A percentile compares a stretch with the other conserved stretches of the same genome.
These are phyloP conservation scores for Paratilapia polleni DNA, from an alignment of 2,113 vertebrate genomes.

Conservation along the genomic window DNA sequence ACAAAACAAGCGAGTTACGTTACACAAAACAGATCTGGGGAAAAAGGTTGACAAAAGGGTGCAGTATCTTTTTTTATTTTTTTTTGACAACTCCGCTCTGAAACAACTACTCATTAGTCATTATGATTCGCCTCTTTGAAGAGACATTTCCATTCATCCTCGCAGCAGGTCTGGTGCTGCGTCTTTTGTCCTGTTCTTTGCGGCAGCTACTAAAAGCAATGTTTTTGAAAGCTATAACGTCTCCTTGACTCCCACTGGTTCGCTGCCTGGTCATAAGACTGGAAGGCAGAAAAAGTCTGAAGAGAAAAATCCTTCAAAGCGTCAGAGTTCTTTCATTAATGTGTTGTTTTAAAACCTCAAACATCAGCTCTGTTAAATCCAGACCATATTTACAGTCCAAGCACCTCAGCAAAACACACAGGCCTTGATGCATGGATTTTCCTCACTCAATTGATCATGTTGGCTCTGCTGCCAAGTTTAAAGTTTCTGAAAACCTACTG, in stretches of 20 bases:
- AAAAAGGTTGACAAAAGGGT: constrained; percentile 48
- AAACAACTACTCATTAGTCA: constrained; percentile 29
- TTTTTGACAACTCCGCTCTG: constrained; percentile 39
- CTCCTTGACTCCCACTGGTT: constrained; percentile 23
- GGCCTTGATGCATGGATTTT: background rate
- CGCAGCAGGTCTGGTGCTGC: constrained; percentile 32
- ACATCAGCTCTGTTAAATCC: constrained; percentile 17
- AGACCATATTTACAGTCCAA: constrained; percentile 42
- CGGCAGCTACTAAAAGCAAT: constrained; percentile 21
- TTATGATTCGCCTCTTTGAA: constrained; percentile 9
- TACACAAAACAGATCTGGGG: constrained; percentile 57
- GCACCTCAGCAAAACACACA: background rate
- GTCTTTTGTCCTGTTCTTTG: constrained; percentile 21
- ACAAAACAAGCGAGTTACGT: constrained; percentile 59
- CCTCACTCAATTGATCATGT: background rate
- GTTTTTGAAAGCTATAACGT: constrained; percentile 25
- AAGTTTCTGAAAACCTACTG: constrained; percentile 1
- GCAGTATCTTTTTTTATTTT: constrained; percentile 12
- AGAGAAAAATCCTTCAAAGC: constrained; percentile 15
- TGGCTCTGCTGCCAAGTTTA: background rate
- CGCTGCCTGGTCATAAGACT: constrained; percentile 7
- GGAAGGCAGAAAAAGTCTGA: constrained; percentile 21
- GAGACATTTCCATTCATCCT: constrained; percentile 25
- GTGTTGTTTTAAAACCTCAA: constrained; percentile 32
- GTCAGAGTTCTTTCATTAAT: constrained; percentile 16